A percentile compares a stretch with the other conserved stretches of the same genome.
Evolutionary conservation across 2,888 invertebrate genomes (phyloP).

Genomic region (Leuctra nigra): DNA sequence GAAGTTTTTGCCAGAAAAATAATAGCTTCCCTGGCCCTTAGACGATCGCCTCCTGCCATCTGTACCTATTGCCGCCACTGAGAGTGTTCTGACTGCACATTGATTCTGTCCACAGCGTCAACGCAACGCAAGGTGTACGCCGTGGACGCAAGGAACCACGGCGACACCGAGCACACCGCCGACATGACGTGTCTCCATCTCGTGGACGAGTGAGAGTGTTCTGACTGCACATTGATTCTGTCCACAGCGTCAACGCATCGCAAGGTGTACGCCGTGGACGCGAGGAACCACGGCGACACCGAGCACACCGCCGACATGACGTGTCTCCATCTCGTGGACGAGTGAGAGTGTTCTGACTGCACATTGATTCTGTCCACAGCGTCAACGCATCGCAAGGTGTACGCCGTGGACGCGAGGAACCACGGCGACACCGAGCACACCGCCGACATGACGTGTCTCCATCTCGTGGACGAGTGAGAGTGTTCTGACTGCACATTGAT

Average conservation of each 20-base stretch:
- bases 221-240: too few species aligned
- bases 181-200: constrained; percentile 68
- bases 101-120: too few species aligned
- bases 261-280: constrained; percentile 74
- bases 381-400: constrained; percentile 58
- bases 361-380: too few species aligned
- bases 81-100: too few species aligned
- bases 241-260: constrained; percentile 49
- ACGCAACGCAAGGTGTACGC: constrained; percentile 64
- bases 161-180: constrained; percentile 76
- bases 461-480: constrained; percentile 67
- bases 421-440: constrained; percentile 90
- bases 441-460: constrained; percentile 60
- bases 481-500: too few species aligned
- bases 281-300: constrained; percentile 92
- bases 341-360: constrained; percentile 62
- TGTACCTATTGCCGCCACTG: too few species aligned
- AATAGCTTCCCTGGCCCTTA: too few species aligned
- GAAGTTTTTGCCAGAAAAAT: too few species aligned
- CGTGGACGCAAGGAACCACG: constrained; percentile 91
- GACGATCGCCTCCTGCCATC: too few species aligned
- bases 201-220: constrained; percentile 65
- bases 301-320: constrained; percentile 67
- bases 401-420: constrained; percentile 84
- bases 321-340: constrained; percentile 67